A percentile compares a stretch with the other conserved stretches of the same genome.
These are phyloP conservation scores for Limnodromus scolopaceus DNA, from an alignment of 2,797 vertebrate species.

Conservation along the genomic window DNA sequence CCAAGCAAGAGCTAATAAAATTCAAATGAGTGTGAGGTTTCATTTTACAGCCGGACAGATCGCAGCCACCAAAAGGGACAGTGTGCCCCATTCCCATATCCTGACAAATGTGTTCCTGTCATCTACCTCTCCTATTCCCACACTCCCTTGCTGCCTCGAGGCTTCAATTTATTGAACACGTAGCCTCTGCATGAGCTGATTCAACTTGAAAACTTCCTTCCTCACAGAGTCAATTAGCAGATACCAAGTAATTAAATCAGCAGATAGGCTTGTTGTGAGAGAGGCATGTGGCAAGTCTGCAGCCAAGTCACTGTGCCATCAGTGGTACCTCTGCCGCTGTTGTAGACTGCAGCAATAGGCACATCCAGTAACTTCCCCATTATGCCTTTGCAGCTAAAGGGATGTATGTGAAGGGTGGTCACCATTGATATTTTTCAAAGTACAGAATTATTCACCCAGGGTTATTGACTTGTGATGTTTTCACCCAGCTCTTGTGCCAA, in stretches of 20 bases:
- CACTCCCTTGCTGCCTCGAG: background rate
- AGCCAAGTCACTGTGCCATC: background rate
- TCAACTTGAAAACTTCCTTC: background rate
- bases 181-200: background rate
- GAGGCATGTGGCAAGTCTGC: background rate
- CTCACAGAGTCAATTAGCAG: background rate
- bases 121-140: background rate
- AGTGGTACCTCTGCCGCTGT: background rate
- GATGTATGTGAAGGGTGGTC: background rate
- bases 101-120: background rate
- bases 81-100: rapidly evolving
- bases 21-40: background rate
- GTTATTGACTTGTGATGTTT: background rate
- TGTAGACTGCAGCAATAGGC: background rate
- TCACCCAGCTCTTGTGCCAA: background rate
- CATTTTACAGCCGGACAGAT: background rate
- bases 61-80: background rate
- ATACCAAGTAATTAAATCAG: background rate
- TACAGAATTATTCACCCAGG: background rate
- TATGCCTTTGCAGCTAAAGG: background rate
- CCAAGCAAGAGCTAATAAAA: background rate
- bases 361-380: background rate
- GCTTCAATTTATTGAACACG: background rate
- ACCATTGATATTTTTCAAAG: background rate
- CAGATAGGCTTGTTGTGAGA: background rate